Evolutionary conservation across 1,140 invertebrate genomes (phyloP).

Genomic region (Charaxes varanes): DNA sequence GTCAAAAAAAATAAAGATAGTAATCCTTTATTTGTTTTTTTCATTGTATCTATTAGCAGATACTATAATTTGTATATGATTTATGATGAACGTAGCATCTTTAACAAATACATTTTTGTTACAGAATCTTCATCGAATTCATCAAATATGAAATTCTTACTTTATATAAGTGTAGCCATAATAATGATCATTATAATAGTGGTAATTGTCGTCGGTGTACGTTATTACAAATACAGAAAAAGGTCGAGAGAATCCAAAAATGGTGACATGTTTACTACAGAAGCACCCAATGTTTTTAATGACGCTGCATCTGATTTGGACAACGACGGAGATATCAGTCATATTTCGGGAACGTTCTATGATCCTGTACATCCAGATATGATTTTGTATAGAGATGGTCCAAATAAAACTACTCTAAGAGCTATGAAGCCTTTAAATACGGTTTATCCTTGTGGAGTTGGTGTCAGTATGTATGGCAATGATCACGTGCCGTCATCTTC

Average conservation of each 20-base stretch:
- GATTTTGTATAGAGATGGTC: conserved; percentile 59
- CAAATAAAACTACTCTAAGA: conserved; percentile 45
- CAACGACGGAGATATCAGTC: conserved; percentile 64
- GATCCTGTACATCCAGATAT: conserved; percentile 69
- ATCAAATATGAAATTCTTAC: conserved; percentile 32
- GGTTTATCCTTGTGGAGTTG: conserved; percentile 55
- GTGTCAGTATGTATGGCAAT: conserved; percentile 65
- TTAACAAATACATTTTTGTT: too few species aligned
- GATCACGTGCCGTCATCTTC: conserved; percentile 52
- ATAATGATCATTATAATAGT: conserved; percentile 39
- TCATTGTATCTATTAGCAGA: not conserved
- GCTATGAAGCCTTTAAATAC: conserved; percentile 65
- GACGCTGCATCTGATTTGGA: conserved; percentile 69
- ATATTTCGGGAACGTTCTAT: conserved; percentile 66
- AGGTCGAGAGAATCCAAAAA: conserved; percentile 49
- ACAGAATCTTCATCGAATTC: conserved; percentile 26
- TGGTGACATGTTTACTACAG: conserved; percentile 68
- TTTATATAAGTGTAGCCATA: conserved; percentile 49
- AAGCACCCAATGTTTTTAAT: conserved; percentile 66
- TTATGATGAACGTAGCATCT: too few species aligned
- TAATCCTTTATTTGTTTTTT: not conserved
- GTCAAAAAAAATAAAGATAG: not conserved
- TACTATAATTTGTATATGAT: not conserved
- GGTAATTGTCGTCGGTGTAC: conserved; percentile 31
- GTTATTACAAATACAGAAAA: conserved; percentile 43